phyloP scores from a whole-genome alignment of 1,140 invertebrate genomes.

The Dinoponera quadriceps region DNA sequence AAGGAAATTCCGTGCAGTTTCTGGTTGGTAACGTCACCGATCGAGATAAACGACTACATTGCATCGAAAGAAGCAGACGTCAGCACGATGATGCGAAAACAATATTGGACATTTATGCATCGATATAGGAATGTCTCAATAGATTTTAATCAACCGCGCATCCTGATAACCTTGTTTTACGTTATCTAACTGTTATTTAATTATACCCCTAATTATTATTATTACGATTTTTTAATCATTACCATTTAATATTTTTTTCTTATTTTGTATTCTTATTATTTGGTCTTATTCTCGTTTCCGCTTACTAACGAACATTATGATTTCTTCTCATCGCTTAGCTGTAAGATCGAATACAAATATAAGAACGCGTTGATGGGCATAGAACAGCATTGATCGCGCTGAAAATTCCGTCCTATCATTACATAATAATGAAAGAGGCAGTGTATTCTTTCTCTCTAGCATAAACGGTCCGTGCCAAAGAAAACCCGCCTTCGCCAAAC shows the following conservation, averaged over 20 bases:
- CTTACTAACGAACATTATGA: not conserved
- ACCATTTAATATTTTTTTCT: not conserved
- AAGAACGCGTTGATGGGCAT: not conserved
- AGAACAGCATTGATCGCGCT: no score
- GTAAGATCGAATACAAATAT: not conserved
- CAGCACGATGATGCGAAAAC: not conserved
- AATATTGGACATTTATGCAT: not conserved
- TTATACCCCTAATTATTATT: not conserved
- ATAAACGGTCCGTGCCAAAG: not conserved
- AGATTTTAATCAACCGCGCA: not conserved
- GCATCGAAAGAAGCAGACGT: not conserved
- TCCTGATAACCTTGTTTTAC: not conserved
- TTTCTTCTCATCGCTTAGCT: not conserved
- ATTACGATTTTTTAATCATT: not conserved
- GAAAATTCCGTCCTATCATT: not conserved
- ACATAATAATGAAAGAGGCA: not conserved
- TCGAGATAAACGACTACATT: conserved; percentile 18
- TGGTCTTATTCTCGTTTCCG: not conserved
- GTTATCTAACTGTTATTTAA: not conserved
- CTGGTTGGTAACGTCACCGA: conserved; percentile 5
- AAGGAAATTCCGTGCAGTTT: conserved; percentile 2
- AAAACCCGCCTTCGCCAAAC: not conserved
- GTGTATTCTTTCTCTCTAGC: not conserved
- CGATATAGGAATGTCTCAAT: not conserved
- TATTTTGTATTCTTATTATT: not conserved